phyloP scores from a whole-genome alignment of 2,113 vertebrate species.

The Rhinichthys klamathensis region DNA sequence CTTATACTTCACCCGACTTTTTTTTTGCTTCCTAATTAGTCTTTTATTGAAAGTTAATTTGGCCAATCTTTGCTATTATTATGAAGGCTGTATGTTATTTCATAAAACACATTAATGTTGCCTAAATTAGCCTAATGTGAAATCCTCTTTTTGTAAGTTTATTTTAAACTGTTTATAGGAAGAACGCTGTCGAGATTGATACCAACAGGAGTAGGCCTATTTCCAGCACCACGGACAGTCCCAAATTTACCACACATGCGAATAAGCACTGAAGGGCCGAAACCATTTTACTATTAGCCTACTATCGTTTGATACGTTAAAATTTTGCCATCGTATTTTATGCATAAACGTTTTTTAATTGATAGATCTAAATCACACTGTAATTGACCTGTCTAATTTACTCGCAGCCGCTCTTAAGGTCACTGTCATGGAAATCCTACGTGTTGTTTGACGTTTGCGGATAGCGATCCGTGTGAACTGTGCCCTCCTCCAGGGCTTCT shows the following conservation, averaged over 20 bases:
- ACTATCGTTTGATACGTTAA: neutral
- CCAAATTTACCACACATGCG: neutral
- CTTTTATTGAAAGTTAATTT: neutral
- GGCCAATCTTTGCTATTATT: neutral
- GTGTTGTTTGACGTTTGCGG: constrained; percentile 36
- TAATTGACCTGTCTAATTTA: neutral
- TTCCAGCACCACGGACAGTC: constrained; percentile 42
- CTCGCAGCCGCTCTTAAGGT: neutral
- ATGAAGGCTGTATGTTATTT: neutral
- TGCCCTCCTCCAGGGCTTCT: constrained; percentile 17
- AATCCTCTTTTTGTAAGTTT: neutral
- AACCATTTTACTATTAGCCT: neutral
- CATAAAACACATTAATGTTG: neutral
- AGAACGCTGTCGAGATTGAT: neutral
- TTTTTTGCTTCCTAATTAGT: neutral
- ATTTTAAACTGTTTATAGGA: neutral
- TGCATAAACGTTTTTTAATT: neutral
- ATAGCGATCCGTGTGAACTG: constrained; percentile 29
- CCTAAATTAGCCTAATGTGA: neutral
- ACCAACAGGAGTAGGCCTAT: neutral
- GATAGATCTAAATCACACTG: neutral
- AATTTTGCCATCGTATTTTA: neutral
- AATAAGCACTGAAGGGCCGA: neutral
- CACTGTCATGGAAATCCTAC: constrained; percentile 24
- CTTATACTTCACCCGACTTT: neutral